Conservation (phyloP, 2,113 vertebrate species). For the Chlamydotis undulata region DNA sequence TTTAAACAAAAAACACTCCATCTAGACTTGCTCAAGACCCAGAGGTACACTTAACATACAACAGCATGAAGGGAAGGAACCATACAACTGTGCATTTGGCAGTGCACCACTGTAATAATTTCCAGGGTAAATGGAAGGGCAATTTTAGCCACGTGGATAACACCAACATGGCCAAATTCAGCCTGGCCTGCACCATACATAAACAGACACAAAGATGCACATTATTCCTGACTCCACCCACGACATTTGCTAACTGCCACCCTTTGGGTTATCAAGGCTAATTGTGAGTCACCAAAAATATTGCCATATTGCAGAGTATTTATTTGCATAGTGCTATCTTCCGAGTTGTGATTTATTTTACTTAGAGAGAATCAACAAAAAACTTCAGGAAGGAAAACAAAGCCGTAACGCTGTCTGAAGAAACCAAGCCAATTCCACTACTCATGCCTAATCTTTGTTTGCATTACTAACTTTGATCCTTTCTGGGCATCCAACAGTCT, state of each 20-base stretch:
- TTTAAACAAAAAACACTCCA: neutral
- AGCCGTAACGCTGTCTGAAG: neutral
- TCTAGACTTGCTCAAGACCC: neutral
- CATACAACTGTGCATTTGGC: constrained; percentile 17
- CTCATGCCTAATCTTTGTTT: neutral
- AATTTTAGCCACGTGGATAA: constrained; percentile 60
- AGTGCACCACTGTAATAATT: constrained; percentile 5
- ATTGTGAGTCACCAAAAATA: neutral
- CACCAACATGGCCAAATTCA: constrained; percentile 62
- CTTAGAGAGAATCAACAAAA: neutral
- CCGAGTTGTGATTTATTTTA: constrained; percentile 13
- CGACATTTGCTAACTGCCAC: neutral
- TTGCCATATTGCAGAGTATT: neutral
- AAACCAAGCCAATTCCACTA: neutral
- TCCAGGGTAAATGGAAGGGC: constrained; percentile 30
- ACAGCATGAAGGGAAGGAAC: constrained; percentile 21
- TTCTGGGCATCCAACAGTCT: neutral
- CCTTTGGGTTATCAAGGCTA: neutral
- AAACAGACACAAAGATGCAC: constrained; percentile 33
- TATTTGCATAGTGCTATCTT: neutral
- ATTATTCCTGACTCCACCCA: neutral
- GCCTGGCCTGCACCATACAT: neutral
- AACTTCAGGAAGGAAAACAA: constrained; percentile 29
- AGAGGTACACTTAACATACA: constrained; percentile 31
- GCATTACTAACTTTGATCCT: neutral